Base-by-base conservation (phyloP, 2,888 invertebrate species). In the Catocala sponsa region DNA sequence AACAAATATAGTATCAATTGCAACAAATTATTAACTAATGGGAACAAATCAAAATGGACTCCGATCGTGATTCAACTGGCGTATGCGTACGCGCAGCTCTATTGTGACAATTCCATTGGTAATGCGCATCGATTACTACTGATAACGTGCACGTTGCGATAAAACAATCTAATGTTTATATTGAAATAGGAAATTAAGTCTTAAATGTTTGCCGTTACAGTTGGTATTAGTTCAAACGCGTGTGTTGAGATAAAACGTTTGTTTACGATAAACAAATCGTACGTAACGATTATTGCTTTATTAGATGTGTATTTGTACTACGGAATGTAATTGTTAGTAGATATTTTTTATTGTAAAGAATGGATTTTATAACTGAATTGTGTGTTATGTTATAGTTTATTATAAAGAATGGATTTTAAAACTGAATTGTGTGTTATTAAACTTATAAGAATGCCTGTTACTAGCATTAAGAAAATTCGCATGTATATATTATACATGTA, bases 91-190 rank as follows among this genome's bases (percentile, higher is more conserved):
- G 80, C 82, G 80, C 82, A 55, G 55, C 33, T 6, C 7, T 61
- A 78, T 86, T 85, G 85, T 83, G 80, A 86, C 87, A 83, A 80
- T 82, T 83, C 74, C 76, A 79, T 82, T 80, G 65, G 72, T 70
- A 86, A 86, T 83, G 81, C 81, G 80, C 78, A 84, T 84, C 78
- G 79, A 84, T 84, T 82, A 81, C 74, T 59, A 68, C 67, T 70
- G 70, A 74, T 76, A 70, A 72, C 59, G 51, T 60, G 44, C 32
- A 41, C 47, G 41, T 50, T 33, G 32, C 13, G 51, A 62, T 71
- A 68, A 65, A 65, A 65, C 44, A 59, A 60, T 5, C 9, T 33
- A 13, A 63, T 53, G 60, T 32, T 51, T 49, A 44, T 11, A 56
- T 61, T 35, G 25, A 62, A 42, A 43, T 48, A 52, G 38, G 53